A percentile compares a stretch with the other conserved stretches of the same genome.
These are phyloP conservation scores for Limnephilus lunatus DNA, from an alignment of 2,888 invertebrate genomes.

Conservation along the genomic window DNA sequence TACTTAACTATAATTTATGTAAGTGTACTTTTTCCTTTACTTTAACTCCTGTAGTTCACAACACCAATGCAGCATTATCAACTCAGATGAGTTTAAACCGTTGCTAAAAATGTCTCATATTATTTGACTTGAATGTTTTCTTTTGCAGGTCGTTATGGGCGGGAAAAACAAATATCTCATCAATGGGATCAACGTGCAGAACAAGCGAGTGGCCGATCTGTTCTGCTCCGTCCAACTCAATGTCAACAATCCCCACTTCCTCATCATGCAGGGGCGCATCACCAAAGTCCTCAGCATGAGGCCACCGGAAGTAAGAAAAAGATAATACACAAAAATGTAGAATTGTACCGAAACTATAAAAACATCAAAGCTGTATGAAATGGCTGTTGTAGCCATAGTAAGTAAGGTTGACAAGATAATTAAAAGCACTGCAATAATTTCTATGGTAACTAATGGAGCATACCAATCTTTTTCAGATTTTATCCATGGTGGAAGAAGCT, in stretches of 20 bases:
- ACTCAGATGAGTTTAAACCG: neutral
- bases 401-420: neutral
- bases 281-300: conserved; percentile 99
- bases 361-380: neutral
- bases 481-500: conserved; percentile 99
- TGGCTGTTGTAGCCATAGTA: neutral
- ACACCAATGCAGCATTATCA: no score
- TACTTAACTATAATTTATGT: neutral
- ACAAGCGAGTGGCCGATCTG: conserved; percentile 93
- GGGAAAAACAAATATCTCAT: conserved; percentile 95
- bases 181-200: conserved; percentile 93
- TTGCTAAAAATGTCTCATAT: neutral
- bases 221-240: conserved; percentile 98
- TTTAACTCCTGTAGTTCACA: neutral
- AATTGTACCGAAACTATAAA: neutral
- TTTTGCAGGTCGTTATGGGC: conserved; percentile 85
- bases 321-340: neutral
- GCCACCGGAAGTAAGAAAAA: conserved; percentile 87
- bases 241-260: conserved; percentile 99
- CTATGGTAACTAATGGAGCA: neutral
- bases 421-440: neutral
- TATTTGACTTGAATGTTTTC: neutral
- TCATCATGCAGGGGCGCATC: conserved; percentile 99
- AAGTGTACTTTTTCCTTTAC: neutral
- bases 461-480: conserved; percentile 78